Evolutionary conservation across 2,113 vertebrate species (phyloP), one percentile per base, ranked within the genome.

Genomic region (Promerops cafer): DNA sequence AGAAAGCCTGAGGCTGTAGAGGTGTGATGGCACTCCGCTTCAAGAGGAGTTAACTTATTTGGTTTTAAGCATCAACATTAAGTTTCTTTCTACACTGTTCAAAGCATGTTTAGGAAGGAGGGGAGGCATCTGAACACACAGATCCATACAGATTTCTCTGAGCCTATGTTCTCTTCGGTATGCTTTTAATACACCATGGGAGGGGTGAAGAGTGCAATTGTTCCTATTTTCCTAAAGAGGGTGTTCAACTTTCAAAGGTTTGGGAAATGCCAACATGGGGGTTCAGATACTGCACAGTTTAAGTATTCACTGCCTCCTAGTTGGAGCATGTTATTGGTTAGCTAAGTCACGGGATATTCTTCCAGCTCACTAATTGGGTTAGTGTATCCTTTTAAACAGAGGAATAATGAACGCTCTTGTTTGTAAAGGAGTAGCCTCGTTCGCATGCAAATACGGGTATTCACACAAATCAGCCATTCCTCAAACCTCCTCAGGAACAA

Each of bases 401-500:
- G 87, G 83, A 93, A 96, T 95, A 95, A 96, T 95, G 92, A 90
- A 70, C 5, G 45, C 68, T 90, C 83, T 96, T 97, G 90, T 97
- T 96, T 97, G 79, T 81, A 77, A 95, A 96, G 93, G 90, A 91
- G 68, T 96, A 93, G 79, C 78, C 69, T 96, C 28, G 90, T 96
- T 97, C 89, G 83, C 89, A 97, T 97, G 96, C 96, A 97, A 97
- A 97, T 96, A 95, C 9, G 66, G 28, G 92, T 96, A 97, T 96
- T 97, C 95, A 97, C 85, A 94, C 61, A 96, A 94, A 97, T 87
- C 90, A 97, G 89, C 89, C 92, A 91, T 97, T 93, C 93, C 93
- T 82, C 75, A 92, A 85, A 96, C 94, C 90, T 94, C 92, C 94
- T 77, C 56, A 64, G 88, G 64, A 96, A 97, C 94, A 97, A 97